Base-by-base conservation (phyloP, 2,888 invertebrate species). In the Hirtodrosophila cameraria region DNA sequence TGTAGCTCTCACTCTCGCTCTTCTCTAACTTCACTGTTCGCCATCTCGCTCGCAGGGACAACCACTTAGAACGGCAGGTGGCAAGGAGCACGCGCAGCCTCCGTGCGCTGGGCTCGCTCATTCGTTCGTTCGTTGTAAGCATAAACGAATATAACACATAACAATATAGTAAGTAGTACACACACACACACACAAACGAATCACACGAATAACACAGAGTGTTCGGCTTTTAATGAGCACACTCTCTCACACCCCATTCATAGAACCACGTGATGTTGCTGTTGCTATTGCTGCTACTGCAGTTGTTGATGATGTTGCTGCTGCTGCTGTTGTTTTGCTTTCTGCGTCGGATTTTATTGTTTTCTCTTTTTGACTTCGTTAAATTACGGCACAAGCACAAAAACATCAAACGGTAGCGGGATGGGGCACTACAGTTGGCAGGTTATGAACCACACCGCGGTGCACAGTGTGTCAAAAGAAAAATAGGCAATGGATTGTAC, bases 331-430 rank as follows among this genome's bases (percentile, higher is more conserved):
- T 54, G 45, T 46, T 71, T 33, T 70, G 55, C 66, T 36, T 25
- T 28, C 58, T 71, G 60, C 64, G 53, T 61, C 58, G 64, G 58
- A 49, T 50, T 80, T 86, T 88, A 87, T 87, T 88, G 88, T 88
- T 85, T 85, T 80, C 82, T 75, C 80, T 77, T 83, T 87, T 88
- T 87, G 86, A 89, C 88, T 84, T 88, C 76, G 89, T 88, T 88
- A 89, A 89, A 89, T 89, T 89, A 88, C 86, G 77, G 78, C 87
- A 88, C 82, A 88, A 82, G 71, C 87, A 88, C 80, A 88, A 85
- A 86, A 85, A 73, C 79, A 65, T 68, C 49, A 71, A 42, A 27
- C 11, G 46, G 3, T 35, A 31, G 50, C 50, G 25, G 42, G 23
- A 33, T 53, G 45, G 13, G 41, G 42, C 49, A 28, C 27, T 20